These are phyloP conservation scores for Anarsia innoxiella DNA, from an alignment of 2,888 invertebrate species.

Conservation along the genomic window DNA sequence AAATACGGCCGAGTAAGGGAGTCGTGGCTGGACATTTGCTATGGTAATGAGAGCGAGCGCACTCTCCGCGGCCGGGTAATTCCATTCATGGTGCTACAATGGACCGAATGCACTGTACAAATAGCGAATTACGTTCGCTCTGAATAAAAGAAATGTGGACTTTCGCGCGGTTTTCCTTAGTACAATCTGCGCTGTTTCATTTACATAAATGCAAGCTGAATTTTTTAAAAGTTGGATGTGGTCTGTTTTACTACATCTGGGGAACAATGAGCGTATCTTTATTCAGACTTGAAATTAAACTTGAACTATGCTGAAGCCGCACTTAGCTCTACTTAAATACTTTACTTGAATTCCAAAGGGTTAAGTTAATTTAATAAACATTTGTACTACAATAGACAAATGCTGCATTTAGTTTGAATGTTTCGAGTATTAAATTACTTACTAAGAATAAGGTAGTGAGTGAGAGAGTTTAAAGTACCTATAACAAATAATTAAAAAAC, in stretches of 20 bases:
- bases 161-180: constrained; percentile 13
- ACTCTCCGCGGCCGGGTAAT: constrained; percentile 38
- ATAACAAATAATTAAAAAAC: too few relatives aligned
- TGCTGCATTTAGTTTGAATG: too few relatives aligned
- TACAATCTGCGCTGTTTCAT: constrained; percentile 16
- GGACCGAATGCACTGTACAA: constrained; percentile 42
- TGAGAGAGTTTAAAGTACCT: too few relatives aligned
- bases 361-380: too few relatives aligned
- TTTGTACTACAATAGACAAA: too few relatives aligned
- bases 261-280: constrained; percentile 4
- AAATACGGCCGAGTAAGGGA: constrained; percentile 44
- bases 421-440: too few relatives aligned
- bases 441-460: too few relatives aligned
- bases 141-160: constrained; percentile 30
- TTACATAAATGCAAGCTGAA: constrained; percentile 15
- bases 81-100: constrained; percentile 43
- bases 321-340: too few relatives aligned
- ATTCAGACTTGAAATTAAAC: neutral
- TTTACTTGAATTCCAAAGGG: too few relatives aligned
- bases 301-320: neutral
- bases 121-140: constrained; percentile 37
- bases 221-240: constrained; percentile 13
- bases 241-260: constrained; percentile 5
- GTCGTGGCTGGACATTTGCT: constrained; percentile 38
- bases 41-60: constrained; percentile 38